Conservation (phyloP, 2,797 vertebrate species). For the Champsocephalus gunnari region DNA sequence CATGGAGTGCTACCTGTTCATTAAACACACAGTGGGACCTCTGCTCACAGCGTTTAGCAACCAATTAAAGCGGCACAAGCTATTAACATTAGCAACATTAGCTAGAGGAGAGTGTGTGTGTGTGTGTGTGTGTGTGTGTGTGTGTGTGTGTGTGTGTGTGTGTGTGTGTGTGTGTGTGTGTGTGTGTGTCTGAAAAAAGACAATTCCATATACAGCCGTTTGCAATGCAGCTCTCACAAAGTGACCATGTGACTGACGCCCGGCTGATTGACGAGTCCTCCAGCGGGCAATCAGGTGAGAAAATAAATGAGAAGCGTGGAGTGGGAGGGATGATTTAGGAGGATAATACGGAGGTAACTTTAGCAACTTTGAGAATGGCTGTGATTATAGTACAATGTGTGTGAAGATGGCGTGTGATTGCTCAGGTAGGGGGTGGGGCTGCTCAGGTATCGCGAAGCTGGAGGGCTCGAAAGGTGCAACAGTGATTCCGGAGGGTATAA, state of each 20-base stretch:
- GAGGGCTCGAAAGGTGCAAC: conserved; percentile 66
- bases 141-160: conserved; percentile 23
- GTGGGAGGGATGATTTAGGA: conserved; percentile 51
- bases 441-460: conserved; percentile 40
- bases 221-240: conserved; percentile 75
- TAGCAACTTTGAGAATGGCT: conserved; percentile 82
- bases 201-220: conserved; percentile 57
- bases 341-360: conserved; percentile 48
- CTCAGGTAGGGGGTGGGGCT: conserved; percentile 80
- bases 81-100: conserved; percentile 94
- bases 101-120: conserved; percentile 37
- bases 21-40: conserved; percentile 98
- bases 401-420: conserved; percentile 91
- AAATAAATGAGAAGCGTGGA: conserved; percentile 51
- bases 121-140: conserved; percentile 1
- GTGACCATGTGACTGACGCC: conserved; percentile 70
- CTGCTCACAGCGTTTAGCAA: conserved; percentile 94
- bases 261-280: conserved; percentile 32
- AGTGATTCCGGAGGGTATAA: conserved; percentile 70
- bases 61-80: conserved; percentile 98
- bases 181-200: conserved; percentile 48
- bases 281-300: conserved; percentile 43
- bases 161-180: conserved; percentile 2
- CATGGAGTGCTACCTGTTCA: conserved; percentile 99
- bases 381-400: conserved; percentile 95